Base-by-base conservation (phyloP, 2,888 invertebrate genomes). In the Pseudococcus jackbeardsleyi region DNA sequence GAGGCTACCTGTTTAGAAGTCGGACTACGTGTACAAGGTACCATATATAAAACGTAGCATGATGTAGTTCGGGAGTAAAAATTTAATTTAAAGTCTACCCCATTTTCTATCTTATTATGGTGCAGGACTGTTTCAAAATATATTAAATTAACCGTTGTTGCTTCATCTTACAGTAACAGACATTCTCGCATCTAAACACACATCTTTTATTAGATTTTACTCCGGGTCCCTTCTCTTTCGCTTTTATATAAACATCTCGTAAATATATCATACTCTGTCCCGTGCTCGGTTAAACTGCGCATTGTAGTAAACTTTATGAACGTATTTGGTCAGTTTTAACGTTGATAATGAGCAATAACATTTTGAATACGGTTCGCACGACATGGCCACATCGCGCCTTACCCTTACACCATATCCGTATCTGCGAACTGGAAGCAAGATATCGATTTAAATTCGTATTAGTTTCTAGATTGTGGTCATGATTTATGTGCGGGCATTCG, bases 261-360 rank as follows among this genome's bases (percentile, higher is more conserved):
- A 79, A 79, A 79, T 79, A 79, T 79, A 79, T 79, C 79, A 79
- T 79, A 79, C 79, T 46, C 79, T 79, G 79, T 72, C 26, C 42
- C 8, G 79, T 42, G 22, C 79, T n/a, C 42, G n/a, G 42, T 79
- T 42, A 79, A 79, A 79, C 79, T 39, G 79, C 79, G 46, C 79
- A 26, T 72, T 72, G 79, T 79, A 79, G 15, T 79, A 79, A 79
- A 79, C 42, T 79, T 79, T 79, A 79, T 15, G 46, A 79, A 79
- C 79, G 46, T 39, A 79, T 79, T 79, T 79, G 79, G 79, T 79
- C 79, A 79, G 79, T 79, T 79, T 72, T 79, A 77, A 77, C 39
- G 79, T 79, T 79, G 79, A 79, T 79, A 79, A 79, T 79, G 79
- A 79, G 79, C 79, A 79, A 79, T 79, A 79, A 79, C 79, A 79